A percentile compares a stretch with the other conserved stretches of the same genome.
Conservation (phyloP, 1,140 invertebrate species). For the Cylas formicarius region DNA sequence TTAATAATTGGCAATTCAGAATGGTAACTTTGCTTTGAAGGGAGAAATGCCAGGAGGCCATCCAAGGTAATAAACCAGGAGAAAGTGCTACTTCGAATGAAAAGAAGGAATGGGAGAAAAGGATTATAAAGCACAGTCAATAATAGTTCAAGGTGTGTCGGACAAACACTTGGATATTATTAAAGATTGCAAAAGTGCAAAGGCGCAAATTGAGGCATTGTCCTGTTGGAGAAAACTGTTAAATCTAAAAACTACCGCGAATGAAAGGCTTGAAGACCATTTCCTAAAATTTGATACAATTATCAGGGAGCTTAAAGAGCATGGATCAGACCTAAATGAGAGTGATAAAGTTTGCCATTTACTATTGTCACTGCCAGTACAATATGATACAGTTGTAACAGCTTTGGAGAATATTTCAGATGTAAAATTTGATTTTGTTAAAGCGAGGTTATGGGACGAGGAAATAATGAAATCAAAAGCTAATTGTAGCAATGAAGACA, state of each 20-base stretch:
- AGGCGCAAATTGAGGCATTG: conserved; percentile 9
- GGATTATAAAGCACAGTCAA: conserved; percentile 19
- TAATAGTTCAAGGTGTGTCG: conserved; percentile 18
- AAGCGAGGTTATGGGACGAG: conserved; percentile 14
- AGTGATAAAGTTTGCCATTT: conserved; percentile 35
- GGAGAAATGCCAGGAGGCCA: no score
- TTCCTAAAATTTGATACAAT: conserved; percentile 17
- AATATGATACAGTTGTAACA: conserved; percentile 39
- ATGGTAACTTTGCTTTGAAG: no score
- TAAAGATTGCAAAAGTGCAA: conserved; percentile 16
- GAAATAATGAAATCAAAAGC: conserved; percentile 11
- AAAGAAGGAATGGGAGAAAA: no score
- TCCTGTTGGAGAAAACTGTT: no score
- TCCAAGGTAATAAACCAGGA: no score
- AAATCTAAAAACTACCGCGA: no score
- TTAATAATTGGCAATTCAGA: no score
- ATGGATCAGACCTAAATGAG: conserved; percentile 23
- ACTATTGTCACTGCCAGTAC: conserved; percentile 36
- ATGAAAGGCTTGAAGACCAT: conserved; percentile 4
- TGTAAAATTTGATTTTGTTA: conserved; percentile 29
- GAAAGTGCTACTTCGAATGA: no score
- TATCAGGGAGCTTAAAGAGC: conserved; percentile 18
- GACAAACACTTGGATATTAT: conserved; percentile 24
- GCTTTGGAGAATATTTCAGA: conserved; percentile 41
- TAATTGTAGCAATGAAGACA: no score